Percentiles rank a stretch among this genome's conserved stretches.
Evolutionary conservation across 2,888 invertebrate genomes (phyloP).

Genomic region (Julus scanicus): DNA sequence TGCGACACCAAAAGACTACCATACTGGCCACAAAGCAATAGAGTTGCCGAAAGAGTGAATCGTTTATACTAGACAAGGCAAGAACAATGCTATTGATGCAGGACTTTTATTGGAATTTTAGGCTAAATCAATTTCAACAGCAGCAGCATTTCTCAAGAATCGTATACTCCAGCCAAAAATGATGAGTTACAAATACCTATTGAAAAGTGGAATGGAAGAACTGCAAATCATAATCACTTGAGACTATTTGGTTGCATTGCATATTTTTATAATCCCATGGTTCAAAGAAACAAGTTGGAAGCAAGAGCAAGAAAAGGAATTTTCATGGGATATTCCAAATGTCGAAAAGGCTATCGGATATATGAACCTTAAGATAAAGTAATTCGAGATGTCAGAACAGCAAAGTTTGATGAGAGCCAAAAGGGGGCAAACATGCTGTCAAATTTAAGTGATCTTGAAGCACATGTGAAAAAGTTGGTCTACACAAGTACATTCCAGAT

Average conservation of each 20-base stretch:
- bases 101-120: conserved; percentile 25
- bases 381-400: background rate
- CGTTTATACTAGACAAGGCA: conserved; percentile 12
- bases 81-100: conserved; percentile 51
- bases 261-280: background rate
- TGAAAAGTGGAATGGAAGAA: background rate
- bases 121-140: conserved; percentile 46
- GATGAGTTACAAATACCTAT: background rate
- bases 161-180: conserved; percentile 35
- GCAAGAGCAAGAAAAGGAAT: background rate
- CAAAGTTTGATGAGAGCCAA: conserved; percentile 45
- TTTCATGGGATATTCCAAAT: conserved; percentile 1
- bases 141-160: no score
- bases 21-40: conserved; percentile 47
- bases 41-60: conserved; percentile 48
- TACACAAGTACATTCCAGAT: background rate
- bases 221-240: background rate
- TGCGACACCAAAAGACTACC: conserved; percentile 38
- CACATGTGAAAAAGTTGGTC: background rate
- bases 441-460: background rate
- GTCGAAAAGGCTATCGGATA: background rate
- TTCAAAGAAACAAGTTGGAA: background rate
- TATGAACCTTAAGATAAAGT: background rate
- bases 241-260: background rate
- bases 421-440: conserved; percentile 19